These are phyloP conservation scores for Cepaea nemoralis DNA, from an alignment of 1,140 invertebrate species.

Conservation along the genomic window DNA sequence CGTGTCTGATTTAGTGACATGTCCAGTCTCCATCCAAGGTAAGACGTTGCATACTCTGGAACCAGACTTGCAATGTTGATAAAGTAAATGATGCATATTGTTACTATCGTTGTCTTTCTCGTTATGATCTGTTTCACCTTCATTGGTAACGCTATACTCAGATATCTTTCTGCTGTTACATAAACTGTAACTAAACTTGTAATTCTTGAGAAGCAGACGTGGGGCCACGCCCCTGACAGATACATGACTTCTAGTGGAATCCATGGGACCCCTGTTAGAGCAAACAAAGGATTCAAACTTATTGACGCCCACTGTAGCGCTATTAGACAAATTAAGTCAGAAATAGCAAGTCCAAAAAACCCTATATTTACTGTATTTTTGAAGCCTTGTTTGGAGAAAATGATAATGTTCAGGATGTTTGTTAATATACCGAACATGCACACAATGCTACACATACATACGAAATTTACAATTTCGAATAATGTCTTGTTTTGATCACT, in stretches of 20 bases:
- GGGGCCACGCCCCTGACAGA: constrained; percentile 12
- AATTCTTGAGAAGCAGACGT: background rate
- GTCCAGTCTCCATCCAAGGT: background rate
- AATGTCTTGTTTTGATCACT: background rate
- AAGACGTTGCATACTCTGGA: background rate
- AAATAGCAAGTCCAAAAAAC: background rate
- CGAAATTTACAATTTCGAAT: background rate
- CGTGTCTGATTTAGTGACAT: background rate
- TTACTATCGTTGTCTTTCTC: background rate
- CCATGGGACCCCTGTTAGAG: background rate
- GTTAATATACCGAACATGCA: background rate
- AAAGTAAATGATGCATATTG: background rate
- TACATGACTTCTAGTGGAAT: background rate
- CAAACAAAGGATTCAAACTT: background rate
- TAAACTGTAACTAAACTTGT: constrained; percentile 4
- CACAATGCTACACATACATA: background rate
- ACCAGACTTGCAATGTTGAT: background rate
- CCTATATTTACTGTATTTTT: background rate
- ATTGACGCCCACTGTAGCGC: background rate
- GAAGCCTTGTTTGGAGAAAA: background rate
- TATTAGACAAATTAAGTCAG: background rate
- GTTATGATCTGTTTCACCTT: background rate
- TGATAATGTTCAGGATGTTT: background rate
- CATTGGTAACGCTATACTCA: background rate
- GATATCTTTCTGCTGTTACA: constrained; percentile 4